Evolutionary conservation across 2,113 vertebrate species (phyloP).

Genomic region (Syrrhaptes paradoxus): DNA sequence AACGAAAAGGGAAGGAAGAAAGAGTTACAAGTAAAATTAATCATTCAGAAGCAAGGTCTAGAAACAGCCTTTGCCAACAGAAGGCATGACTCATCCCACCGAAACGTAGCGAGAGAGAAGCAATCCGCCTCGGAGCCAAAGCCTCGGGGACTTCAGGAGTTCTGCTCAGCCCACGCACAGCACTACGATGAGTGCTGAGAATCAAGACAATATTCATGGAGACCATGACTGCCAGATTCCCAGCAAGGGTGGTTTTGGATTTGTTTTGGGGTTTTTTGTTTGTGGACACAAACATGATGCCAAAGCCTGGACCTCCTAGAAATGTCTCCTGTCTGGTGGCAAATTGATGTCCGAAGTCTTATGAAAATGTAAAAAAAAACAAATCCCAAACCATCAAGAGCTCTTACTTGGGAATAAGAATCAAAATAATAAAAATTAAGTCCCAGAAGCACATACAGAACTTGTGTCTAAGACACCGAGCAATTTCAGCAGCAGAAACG

Average conservation of each 20-base stretch:
- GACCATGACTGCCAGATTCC: neutral
- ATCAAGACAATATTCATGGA: neutral
- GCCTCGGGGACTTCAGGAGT: conserved; percentile 24
- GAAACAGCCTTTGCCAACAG: conserved; percentile 20
- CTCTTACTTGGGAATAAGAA: neutral
- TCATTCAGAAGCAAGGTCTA: neutral
- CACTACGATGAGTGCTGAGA: neutral
- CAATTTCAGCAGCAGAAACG: neutral
- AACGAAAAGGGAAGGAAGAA: neutral
- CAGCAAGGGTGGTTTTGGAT: neutral
- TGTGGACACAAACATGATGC: neutral
- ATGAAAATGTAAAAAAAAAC: neutral
- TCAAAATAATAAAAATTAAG: neutral
- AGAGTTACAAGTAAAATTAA: neutral
- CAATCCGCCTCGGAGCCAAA: conserved; percentile 13
- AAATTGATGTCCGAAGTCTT: neutral
- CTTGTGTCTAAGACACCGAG: neutral
- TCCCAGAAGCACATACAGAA: neutral
- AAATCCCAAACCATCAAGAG: neutral
- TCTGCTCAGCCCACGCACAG: neutral
- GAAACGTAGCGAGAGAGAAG: neutral
- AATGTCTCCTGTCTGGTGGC: neutral
- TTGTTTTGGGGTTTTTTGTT: neutral
- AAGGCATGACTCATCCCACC: neutral
- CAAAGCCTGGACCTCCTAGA: neutral